phyloP scores from a whole-genome alignment of 2,888 invertebrate species.

The Eupithecia tripunctaria region DNA sequence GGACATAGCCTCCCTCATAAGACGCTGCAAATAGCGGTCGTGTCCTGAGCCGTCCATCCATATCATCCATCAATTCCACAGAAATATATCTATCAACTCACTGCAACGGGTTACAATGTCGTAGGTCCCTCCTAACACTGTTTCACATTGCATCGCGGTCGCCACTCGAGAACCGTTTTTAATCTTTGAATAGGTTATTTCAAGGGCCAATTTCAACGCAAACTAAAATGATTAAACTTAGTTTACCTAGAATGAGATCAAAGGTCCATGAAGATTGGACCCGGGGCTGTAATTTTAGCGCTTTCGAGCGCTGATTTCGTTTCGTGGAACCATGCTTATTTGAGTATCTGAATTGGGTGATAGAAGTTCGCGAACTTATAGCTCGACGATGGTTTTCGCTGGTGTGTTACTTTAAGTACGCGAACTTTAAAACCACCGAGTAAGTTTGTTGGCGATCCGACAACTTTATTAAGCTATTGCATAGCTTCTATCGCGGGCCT shows the following conservation, averaged over 20 bases:
- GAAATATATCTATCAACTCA: not conserved
- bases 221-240: not conserved
- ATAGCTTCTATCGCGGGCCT: no score
- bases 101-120: not conserved
- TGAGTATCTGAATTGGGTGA: no score
- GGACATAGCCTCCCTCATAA: not conserved
- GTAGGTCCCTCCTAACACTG: not conserved
- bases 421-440: no score
- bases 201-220: not conserved
- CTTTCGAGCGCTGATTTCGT: not conserved
- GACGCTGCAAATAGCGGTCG: not conserved
- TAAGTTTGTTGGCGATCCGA: no score
- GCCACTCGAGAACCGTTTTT: no score
- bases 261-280: not conserved
- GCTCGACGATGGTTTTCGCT: no score
- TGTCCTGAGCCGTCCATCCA: not conserved
- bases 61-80: no score
- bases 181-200: not conserved
- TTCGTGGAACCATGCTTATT: no score
- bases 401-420: no score
- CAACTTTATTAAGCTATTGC: no score
- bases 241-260: not conserved
- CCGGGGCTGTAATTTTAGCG: not conserved
- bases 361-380: no score
- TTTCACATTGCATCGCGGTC: not conserved